Conservation (phyloP, 2,888 invertebrate species). For the Charanyca ferruginea region DNA sequence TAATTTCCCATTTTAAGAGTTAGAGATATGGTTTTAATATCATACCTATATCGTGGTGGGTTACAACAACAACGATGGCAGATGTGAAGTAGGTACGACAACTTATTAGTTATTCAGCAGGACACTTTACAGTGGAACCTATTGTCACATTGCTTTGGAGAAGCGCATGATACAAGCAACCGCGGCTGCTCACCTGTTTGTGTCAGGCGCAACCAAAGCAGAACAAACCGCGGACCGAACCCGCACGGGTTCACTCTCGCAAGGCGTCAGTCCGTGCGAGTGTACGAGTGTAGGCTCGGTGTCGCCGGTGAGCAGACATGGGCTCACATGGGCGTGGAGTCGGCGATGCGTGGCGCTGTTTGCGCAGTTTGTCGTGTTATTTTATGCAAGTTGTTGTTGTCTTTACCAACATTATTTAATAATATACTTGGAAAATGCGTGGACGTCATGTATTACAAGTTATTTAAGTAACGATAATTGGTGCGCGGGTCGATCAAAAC, state of each 20-base stretch:
- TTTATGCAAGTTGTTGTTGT: not conserved
- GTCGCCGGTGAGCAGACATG: no score
- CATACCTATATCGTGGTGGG: not conserved
- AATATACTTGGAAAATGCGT: not conserved
- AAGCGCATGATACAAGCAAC: not conserved
- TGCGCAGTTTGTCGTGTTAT: not conserved
- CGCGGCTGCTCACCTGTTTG: no score
- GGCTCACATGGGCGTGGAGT: no score
- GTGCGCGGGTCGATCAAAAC: slow-evolving; percentile 10
- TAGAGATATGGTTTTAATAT: no score
- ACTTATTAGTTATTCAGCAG: not conserved
- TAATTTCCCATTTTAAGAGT: no score
- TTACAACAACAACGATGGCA: not conserved
- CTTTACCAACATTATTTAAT: not conserved
- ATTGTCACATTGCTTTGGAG: not conserved
- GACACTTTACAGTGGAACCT: not conserved
- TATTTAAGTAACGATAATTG: slow-evolving; percentile 22
- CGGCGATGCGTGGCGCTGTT: slow-evolving; percentile 3
- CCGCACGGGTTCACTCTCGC: not conserved
- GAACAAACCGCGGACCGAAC: not conserved
- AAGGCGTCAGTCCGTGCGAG: not conserved
- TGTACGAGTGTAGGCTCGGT: no score
- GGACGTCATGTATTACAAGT: slow-evolving; percentile 5
- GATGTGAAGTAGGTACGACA: not conserved
- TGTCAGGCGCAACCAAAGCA: no score